phyloP scores from a whole-genome alignment of 2,888 invertebrate genomes.

The Neoitamus cyanurus region DNA sequence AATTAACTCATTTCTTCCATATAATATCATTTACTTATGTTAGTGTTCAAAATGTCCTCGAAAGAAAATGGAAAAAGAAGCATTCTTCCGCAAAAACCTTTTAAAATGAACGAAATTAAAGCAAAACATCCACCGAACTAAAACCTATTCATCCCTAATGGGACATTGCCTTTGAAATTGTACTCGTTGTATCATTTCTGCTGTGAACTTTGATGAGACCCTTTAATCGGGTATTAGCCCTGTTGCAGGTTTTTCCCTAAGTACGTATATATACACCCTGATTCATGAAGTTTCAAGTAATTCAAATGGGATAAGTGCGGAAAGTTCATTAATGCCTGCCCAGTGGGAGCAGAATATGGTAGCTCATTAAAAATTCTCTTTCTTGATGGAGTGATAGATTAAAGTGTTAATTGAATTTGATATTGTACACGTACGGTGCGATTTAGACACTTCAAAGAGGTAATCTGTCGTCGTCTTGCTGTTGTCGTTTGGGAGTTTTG shows the following conservation, averaged over 20 bases:
- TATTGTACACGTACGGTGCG: conserved; percentile 9
- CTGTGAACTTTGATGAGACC: background rate
- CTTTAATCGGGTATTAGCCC: background rate
- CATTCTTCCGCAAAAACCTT: background rate
- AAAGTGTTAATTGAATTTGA: conserved; percentile 36
- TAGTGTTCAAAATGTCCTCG: background rate
- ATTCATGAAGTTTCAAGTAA: background rate
- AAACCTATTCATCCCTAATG: background rate
- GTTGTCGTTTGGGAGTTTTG: background rate
- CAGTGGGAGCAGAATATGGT: background rate
- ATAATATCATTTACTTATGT: no score
- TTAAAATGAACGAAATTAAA: background rate
- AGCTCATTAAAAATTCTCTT: conserved; percentile 33
- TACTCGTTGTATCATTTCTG: background rate
- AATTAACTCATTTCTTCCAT: no score
- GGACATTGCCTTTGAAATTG: background rate
- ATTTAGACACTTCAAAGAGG: background rate
- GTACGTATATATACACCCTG: background rate
- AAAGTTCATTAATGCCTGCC: background rate
- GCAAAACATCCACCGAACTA: background rate
- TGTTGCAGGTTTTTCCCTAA: background rate
- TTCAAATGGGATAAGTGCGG: background rate
- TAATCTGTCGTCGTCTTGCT: background rate
- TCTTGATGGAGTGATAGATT: conserved; percentile 23
- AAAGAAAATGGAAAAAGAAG: background rate